Percentiles rank a stretch among this genome's conserved stretches.
Evolutionary conservation across 2,797 vertebrate species (phyloP).

Genomic region (Clarias platycephalus): DNA sequence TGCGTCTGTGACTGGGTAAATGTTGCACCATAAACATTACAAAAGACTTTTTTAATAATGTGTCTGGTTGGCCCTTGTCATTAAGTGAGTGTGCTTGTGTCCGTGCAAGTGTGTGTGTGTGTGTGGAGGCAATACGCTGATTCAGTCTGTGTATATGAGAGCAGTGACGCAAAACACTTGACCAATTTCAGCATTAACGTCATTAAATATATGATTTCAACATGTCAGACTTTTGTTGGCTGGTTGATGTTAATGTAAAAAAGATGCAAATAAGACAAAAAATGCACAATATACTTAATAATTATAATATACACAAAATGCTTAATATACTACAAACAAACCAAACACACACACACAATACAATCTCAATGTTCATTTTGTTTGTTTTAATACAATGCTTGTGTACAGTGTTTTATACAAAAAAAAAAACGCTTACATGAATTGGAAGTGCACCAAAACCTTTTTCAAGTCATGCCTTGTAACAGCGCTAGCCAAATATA

Average conservation of each 20-base stretch:
- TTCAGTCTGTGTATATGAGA: background rate
- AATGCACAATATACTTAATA: too few relatives aligned
- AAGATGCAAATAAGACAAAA: background rate
- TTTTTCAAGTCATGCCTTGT: background rate
- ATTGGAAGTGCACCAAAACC: background rate
- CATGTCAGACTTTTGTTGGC: background rate
- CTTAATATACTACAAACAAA: background rate
- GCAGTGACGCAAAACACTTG: background rate
- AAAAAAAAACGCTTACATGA: background rate
- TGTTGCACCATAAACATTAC: constrained; percentile 19
- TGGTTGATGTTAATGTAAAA: background rate
- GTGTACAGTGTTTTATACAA: too few relatives aligned
- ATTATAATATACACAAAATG: too few relatives aligned
- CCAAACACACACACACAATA: background rate
- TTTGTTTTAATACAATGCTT: background rate
- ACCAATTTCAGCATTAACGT: constrained; percentile 1
- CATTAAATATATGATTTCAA: background rate
- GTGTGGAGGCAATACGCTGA: background rate
- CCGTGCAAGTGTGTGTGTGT: background rate
- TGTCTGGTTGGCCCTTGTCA: constrained; percentile 1
- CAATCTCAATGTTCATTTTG: background rate
- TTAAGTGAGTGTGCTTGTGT: background rate
- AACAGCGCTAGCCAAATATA: background rate
- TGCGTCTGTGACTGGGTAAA: background rate
- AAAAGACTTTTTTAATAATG: background rate